Evolutionary conservation across 2,888 invertebrate species (phyloP), one percentile per base, ranked within the genome.

Genomic region (Protodeltote pygarga): DNA sequence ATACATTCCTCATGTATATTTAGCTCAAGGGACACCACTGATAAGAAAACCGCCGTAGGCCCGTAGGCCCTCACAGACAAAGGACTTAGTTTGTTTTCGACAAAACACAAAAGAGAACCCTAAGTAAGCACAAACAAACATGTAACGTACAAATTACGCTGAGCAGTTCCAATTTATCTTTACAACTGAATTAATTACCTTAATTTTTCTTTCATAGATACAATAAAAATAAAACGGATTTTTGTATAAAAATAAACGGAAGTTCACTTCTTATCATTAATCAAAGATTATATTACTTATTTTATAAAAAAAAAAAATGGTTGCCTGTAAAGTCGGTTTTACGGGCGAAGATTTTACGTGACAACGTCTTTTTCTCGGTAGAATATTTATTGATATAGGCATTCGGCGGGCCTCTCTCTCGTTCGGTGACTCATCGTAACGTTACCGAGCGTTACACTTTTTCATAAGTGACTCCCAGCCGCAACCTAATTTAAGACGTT

Each of bases 41-140:
- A 85, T 85, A 85, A 82, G 86, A 76, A 85, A 79, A 83, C 79
- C 76, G 82, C 87, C 79, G 71, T 72, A 75, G 84, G 87, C 77
- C 65, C 63, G 59, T 58, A 71, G 67, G 69, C 65, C 65, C 68
- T 60, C 59, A 49, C 74, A 75, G 75, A 87, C 87, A 87, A 87
- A 87, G 82, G 81, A 79, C 79, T 79, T 78, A 77, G 81, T 82
- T 84, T 85, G 81, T 80, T 81, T 83, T 80, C 75, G 62, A 68
- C 75, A 67, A 77, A 79, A 81, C 77, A 85, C 85, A 88, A 87
- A 86, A 85, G 81, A 76, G 74, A 74, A 76, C 77, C 82, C 81
- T 78, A 77, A 77, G 76, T 74, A 82, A 81, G 75, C 78, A 82
- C 77, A 78, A 80, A 77, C 79, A 82, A 75, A 81, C 77, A 75